Conservation (phyloP, 2,113 vertebrate genomes). For the Malaclemys terrapin region DNA sequence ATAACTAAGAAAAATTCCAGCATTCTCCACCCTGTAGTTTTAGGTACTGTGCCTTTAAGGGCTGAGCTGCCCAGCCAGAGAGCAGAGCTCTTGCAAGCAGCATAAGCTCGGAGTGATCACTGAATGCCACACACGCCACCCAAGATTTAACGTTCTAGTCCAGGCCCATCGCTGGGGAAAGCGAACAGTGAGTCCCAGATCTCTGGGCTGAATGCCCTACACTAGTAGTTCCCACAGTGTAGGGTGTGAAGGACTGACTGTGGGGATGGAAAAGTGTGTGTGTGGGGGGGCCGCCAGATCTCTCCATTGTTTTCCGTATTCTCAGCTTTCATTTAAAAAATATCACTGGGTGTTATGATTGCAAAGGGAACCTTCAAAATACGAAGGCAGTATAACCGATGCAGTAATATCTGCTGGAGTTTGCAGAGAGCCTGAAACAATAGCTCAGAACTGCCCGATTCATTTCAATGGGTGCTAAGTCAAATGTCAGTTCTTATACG, state of each 20-base stretch:
- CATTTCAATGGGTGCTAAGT: not conserved
- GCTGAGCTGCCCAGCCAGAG: not conserved
- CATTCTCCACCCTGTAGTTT: not conserved
- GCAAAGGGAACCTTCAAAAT: not conserved
- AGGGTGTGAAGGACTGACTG: not conserved
- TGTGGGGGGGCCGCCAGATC: not conserved
- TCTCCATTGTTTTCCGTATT: not conserved
- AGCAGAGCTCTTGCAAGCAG: not conserved
- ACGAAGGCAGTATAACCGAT: conserved; percentile 3
- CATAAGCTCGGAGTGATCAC: too few relatives aligned
- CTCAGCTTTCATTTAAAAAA: not conserved
- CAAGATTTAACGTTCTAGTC: not conserved
- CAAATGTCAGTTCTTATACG: not conserved
- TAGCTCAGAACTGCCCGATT: not conserved
- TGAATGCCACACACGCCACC: not conserved
- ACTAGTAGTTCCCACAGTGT: not conserved
- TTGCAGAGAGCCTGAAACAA: not conserved
- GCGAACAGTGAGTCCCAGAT: not conserved
- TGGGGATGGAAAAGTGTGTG: not conserved
- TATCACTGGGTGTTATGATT: not conserved
- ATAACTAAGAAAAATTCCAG: conserved; percentile 30
- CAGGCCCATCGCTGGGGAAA: not conserved
- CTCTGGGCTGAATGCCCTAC: accelerated
- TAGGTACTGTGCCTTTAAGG: not conserved
- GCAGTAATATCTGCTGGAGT: not conserved